These are phyloP conservation scores for Phoebastria nigripes DNA, from an alignment of 2,797 vertebrate species.

Conservation along the genomic window DNA sequence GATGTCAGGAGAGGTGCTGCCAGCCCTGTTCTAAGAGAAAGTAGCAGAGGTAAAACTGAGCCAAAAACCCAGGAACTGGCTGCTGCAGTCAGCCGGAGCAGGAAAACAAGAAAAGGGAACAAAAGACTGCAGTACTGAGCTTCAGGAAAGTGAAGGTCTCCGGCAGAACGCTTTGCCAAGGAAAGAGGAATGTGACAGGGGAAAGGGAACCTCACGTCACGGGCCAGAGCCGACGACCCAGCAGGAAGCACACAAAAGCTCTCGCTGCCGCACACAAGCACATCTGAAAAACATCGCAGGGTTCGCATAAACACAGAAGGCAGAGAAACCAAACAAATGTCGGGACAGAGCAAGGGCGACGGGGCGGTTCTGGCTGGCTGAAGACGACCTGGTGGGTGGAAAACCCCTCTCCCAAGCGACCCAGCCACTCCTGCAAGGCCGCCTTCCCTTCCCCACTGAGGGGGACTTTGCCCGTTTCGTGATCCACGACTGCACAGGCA, in stretches of 20 bases:
- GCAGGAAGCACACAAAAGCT: background rate
- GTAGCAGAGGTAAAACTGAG: background rate
- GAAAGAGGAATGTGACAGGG: background rate
- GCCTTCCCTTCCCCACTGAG: background rate
- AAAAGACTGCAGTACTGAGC: background rate
- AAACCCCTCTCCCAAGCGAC: background rate
- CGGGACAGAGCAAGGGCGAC: background rate
- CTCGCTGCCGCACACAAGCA: background rate
- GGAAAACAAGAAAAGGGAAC: background rate
- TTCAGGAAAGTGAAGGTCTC: constrained; percentile 17
- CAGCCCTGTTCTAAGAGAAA: background rate
- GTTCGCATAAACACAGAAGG: background rate
- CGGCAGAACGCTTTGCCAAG: background rate
- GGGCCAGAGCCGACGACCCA: background rate
- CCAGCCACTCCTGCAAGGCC: background rate
- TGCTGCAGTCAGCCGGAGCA: background rate
- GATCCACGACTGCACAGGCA: background rate
- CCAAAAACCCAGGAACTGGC: background rate
- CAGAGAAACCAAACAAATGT: background rate
- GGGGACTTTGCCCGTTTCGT: background rate
- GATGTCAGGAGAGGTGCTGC: background rate
- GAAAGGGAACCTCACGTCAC: background rate
- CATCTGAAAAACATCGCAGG: background rate
- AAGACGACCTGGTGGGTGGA: background rate
- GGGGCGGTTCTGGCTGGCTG: background rate